Evolutionary conservation across 2,888 invertebrate species (phyloP).

Genomic region (Ormyrus nitidulus): DNA sequence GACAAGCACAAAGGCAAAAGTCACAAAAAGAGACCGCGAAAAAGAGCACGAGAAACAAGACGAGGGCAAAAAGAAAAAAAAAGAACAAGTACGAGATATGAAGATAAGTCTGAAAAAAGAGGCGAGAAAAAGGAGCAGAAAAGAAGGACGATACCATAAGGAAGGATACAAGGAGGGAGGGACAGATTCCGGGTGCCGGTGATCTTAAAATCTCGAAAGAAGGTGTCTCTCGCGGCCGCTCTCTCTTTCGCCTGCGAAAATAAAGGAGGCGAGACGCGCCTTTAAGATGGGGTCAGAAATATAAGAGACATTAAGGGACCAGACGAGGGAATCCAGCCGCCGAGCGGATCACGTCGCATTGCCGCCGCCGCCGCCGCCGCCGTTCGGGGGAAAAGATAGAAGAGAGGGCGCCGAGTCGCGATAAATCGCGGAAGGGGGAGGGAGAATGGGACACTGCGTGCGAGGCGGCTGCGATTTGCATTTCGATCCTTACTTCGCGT

Average conservation of each 20-base stretch:
- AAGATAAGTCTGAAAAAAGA: no score
- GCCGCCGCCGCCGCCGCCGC: neutral
- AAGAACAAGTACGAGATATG: neutral
- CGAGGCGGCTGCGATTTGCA: slow-evolving; percentile 62
- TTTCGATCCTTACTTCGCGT: slow-evolving; percentile 66
- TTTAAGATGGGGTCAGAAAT: slow-evolving; percentile 31
- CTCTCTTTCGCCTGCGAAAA: slow-evolving; percentile 7
- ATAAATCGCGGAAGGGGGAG: slow-evolving; percentile 61
- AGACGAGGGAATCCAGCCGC: neutral
- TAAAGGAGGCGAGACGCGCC: slow-evolving; percentile 6
- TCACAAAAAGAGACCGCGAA: neutral
- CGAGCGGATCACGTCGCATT: no score
- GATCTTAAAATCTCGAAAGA: slow-evolving; percentile 43
- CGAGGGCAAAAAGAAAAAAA: neutral
- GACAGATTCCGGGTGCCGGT: slow-evolving; percentile 43
- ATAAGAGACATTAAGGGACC: slow-evolving; percentile 28
- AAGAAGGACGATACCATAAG: no score
- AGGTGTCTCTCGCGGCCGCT: slow-evolving; percentile 54
- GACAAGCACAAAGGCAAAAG: no score
- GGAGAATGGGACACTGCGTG: slow-evolving; percentile 3
- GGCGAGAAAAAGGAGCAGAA: no score
- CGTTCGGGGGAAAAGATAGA: neutral
- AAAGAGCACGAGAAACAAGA: neutral
- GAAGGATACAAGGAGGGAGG: neutral
- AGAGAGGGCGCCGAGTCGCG: slow-evolving; percentile 38